Evolutionary conservation across 2,113 vertebrate genomes (phyloP), one percentile per base, ranked within the genome.

Genomic region (Etia nguti): DNA sequence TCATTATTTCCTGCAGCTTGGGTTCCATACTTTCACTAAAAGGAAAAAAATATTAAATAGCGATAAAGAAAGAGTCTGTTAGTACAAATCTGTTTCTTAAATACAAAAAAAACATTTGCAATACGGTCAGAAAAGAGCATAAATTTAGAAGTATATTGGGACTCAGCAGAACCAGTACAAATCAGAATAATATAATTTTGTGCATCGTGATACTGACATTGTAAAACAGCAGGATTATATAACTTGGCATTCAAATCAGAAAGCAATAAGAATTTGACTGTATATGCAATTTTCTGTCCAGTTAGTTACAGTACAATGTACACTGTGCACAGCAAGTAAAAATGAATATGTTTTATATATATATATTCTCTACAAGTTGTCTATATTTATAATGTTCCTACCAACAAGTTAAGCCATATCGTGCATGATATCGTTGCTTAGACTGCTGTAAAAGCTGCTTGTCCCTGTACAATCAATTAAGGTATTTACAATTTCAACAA

Each of bases 401-500:
- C 96, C 91, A 94, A 93, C 90, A 95, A 91, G 94, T 95, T 94
- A 92, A 95, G 95, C 95, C 94, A 96, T 94, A 94, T 96, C 96
- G 97, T 96, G 96, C 94, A 96, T 95, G 97, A 95, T 52, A 82
- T 79, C 94, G 95, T 96, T 96, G 96, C 87, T 83, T 43, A 62
- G 94, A 93, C 96, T 95, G 96, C 93, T 91, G 92, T 89, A 95
- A 15, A 83, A 93, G 97, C 96, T 95, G 96, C 90, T 83, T 84
- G 87, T 91, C 79, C 55, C 92, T 95, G 92, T 95, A 95, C 95
- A 97, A 96, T 97, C 90, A 82, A 85, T 94, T 60, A 87, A 91
- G 38, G 93, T 99, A 99, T 99, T 97, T 99, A 99, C 98, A 99
- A 97, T 97, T 97, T 97, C 96, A 97, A 98, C 97, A 98, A 96